Conservation (phyloP, 2,797 vertebrate genomes). For the Neosilurus hyrtlii region DNA sequence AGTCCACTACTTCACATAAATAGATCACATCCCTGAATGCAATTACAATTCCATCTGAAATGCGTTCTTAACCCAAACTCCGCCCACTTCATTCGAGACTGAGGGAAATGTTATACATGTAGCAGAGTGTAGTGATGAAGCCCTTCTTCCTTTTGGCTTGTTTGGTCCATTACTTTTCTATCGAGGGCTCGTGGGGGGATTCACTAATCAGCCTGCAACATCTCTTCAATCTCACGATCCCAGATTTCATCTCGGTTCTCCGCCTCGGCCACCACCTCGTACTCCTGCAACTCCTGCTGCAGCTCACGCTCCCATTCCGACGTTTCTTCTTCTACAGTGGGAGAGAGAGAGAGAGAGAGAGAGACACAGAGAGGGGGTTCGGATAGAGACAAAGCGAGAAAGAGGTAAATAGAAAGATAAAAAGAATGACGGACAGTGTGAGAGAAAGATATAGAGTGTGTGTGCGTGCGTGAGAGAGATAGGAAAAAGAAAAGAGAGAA, state of each 20-base stretch:
- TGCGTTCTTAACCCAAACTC: conserved; percentile 6
- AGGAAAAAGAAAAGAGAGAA: too few relatives aligned
- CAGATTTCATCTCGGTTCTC: conserved; percentile 88
- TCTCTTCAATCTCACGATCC: conserved; percentile 94
- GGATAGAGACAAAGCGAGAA: too few relatives aligned
- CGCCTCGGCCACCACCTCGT: conserved; percentile 85
- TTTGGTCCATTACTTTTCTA: conserved; percentile 28
- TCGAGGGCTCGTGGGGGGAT: not conserved
- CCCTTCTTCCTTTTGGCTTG: conserved; percentile 4
- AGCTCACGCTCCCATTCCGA: conserved; percentile 94
- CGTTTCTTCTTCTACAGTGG: conserved; percentile 73
- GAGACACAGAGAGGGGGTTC: not conserved
- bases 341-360: not conserved
- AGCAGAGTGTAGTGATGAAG: conserved; percentile 18
- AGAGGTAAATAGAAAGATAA: not conserved
- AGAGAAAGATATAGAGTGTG: too few relatives aligned
- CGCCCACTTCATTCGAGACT: conserved; percentile 2
- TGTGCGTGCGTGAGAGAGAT: too few relatives aligned
- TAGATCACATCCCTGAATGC: not conserved
- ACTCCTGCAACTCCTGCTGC: conserved; percentile 92
- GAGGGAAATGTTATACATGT: not conserved
- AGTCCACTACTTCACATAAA: conserved; percentile 18
- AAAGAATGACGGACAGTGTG: too few relatives aligned
- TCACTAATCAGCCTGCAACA: conserved; percentile 79
- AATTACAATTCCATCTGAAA: conserved; percentile 3